phyloP scores from a whole-genome alignment of 1,140 invertebrate species.

The Pantala flavescens region DNA sequence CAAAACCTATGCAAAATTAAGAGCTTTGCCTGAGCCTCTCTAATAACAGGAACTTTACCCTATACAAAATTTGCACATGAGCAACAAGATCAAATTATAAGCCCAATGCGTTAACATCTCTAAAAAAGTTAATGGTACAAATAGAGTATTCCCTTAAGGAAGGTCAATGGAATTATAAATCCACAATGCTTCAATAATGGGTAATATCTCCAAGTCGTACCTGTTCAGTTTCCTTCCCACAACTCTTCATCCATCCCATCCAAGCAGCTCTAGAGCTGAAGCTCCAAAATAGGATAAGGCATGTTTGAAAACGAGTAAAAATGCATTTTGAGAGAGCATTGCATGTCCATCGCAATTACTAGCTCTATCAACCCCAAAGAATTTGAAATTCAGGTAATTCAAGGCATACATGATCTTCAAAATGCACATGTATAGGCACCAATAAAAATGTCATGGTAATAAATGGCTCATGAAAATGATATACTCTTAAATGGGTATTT shows the following conservation, averaged over 20 bases:
- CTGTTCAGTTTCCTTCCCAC: neutral
- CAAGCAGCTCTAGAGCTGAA: neutral
- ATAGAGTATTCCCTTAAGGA: too few relatives aligned
- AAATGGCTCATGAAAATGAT: neutral
- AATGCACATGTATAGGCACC: too few relatives aligned
- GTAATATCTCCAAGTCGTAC: neutral
- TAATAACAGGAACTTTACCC: too few relatives aligned
- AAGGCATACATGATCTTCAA: too few relatives aligned
- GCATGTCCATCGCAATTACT: neutral
- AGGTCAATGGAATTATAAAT: too few relatives aligned
- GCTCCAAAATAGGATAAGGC: constrained; percentile 4
- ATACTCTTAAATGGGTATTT: neutral
- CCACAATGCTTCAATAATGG: neutral
- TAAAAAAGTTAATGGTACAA: too few relatives aligned
- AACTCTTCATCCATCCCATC: neutral
- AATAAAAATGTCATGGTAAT: neutral
- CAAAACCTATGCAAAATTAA: too few relatives aligned
- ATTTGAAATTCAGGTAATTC: neutral
- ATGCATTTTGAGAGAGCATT: neutral
- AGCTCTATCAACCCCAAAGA: neutral
- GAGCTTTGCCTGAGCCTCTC: too few relatives aligned
- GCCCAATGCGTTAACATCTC: too few relatives aligned
- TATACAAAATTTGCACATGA: too few relatives aligned
- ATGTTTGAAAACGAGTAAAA: constrained; percentile 7
- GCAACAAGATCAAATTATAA: too few relatives aligned